These are phyloP conservation scores for Thalassophryne amazonica DNA, from an alignment of 2,797 vertebrate genomes.

Conservation along the genomic window DNA sequence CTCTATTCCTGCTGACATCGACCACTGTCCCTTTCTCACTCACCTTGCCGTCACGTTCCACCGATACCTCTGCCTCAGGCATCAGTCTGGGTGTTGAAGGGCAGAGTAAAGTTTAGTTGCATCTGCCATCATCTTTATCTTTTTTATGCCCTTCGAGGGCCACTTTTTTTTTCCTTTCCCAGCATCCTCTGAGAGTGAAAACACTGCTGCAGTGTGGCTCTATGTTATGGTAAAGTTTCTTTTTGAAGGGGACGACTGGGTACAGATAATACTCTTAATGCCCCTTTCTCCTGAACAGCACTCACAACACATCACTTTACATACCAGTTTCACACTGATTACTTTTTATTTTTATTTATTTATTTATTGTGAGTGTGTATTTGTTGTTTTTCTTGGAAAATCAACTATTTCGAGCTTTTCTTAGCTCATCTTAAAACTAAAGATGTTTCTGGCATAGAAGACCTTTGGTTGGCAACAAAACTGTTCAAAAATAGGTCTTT, in stretches of 20 bases:
- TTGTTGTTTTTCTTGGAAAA: too few species aligned
- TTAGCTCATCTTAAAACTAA: constrained; percentile 1
- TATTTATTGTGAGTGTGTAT: neutral
- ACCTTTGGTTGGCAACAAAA: constrained; percentile 13
- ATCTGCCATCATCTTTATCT: constrained; percentile 50
- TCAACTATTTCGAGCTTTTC: neutral
- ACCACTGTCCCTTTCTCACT: constrained; percentile 31
- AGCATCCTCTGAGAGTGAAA: constrained; percentile 16
- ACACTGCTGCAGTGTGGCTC: neutral
- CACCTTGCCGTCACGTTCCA: constrained; percentile 46
- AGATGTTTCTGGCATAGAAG: neutral
- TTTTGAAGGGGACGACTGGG: constrained; percentile 4
- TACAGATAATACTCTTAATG: constrained; percentile 14
- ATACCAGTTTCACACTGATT: constrained; percentile 13
- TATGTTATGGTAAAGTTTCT: constrained; percentile 25
- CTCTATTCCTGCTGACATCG: constrained; percentile 43
- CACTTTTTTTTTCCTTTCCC: constrained; percentile 45
- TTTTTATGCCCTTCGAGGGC: constrained; percentile 55
- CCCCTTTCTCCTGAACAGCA: constrained; percentile 2
- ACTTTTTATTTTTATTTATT: neutral
- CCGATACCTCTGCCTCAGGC: constrained; percentile 41
- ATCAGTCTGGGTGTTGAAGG: constrained; percentile 45
- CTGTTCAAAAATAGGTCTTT: constrained; percentile 11
- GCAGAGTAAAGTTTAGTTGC: constrained; percentile 50
- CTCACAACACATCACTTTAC: constrained; percentile 6